phyloP scores from a whole-genome alignment of 2,113 vertebrate genomes.

The Aphelocoma coerulescens region DNA sequence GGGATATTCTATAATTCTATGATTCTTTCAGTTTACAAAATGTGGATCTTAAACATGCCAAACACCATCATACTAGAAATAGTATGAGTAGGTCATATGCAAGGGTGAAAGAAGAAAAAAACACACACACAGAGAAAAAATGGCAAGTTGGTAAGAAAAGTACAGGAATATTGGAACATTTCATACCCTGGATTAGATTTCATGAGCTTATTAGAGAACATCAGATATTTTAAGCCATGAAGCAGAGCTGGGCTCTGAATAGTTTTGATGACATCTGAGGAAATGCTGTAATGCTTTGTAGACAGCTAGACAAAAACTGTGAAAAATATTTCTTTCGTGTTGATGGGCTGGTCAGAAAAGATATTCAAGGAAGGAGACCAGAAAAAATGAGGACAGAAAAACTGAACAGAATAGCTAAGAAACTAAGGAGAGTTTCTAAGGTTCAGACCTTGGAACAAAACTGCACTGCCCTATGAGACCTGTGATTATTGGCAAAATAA shows the following conservation, averaged over 20 bases:
- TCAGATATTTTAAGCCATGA: neutral
- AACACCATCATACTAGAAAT: neutral
- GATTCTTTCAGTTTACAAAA: neutral
- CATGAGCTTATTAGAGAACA: neutral
- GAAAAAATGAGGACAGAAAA: neutral
- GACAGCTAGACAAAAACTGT: neutral
- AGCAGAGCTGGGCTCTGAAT: neutral
- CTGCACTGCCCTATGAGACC: neutral
- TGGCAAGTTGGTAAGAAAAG: neutral
- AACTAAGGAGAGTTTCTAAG: neutral
- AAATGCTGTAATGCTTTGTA: neutral
- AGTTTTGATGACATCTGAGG: conserved; percentile 5
- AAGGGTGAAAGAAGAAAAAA: neutral
- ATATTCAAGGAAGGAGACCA: neutral
- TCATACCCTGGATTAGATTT: neutral
- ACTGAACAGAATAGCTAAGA: neutral
- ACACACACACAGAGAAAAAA: neutral
- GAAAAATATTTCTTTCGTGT: neutral
- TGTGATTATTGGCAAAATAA: neutral
- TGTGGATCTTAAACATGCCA: neutral
- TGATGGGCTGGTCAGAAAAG: neutral
- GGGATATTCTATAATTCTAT: neutral
- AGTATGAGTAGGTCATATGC: neutral
- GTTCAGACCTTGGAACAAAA: neutral
- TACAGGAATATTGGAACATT: neutral